Base-by-base conservation (phyloP, 2,888 invertebrate species). In the Metacarcinus magister region DNA sequence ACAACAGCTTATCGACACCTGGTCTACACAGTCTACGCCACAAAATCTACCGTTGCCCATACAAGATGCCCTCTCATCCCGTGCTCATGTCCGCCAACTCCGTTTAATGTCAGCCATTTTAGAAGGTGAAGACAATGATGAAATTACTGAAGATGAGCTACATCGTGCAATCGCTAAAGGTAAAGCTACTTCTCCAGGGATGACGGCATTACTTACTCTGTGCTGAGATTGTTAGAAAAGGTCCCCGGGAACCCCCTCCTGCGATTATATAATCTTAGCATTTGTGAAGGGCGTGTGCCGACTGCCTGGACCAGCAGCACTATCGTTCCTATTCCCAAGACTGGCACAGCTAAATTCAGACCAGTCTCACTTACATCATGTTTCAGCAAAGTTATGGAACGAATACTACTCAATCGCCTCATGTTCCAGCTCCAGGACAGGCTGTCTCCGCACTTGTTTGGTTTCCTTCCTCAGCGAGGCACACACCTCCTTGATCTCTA, bases 281-380 rank as follows among this genome's bases (percentile, higher is more conserved):
- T 91, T 90, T 43, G 48, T 48, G 87, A 54, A 8, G 43, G 54
- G 16, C 32, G 43, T 54, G 32, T 90, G 10, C 54, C 90, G 32
- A 28, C 4, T n/a, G 93, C 43, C 43, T 39, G 39, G 39, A 23
- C n/a, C n/a, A 19, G 23, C 23, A 28, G 2, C 82, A 46, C 3
- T 19, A 94, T 82, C 46, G 43, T 82, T 10, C 94, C 94, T 23
- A 87, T 82, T 82, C 94, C n/a, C 44, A 94, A 87, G 44, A 43
- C 87, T 87, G 87, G 94, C 94, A 94, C 82, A 44, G 87, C 0
- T 28, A 94, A 94, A 44, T 87, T 94, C 87, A 75, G 44, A 87
- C 43, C 94, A 1, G 87, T 94, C n/a, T 94, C 82, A 82, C 82
- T 92, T 0, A 92, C 92, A 16, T 43, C 92, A 13, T 89, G 32